phyloP scores from a whole-genome alignment of 2,797 vertebrate species.

The Sparidentex hasta region DNA sequence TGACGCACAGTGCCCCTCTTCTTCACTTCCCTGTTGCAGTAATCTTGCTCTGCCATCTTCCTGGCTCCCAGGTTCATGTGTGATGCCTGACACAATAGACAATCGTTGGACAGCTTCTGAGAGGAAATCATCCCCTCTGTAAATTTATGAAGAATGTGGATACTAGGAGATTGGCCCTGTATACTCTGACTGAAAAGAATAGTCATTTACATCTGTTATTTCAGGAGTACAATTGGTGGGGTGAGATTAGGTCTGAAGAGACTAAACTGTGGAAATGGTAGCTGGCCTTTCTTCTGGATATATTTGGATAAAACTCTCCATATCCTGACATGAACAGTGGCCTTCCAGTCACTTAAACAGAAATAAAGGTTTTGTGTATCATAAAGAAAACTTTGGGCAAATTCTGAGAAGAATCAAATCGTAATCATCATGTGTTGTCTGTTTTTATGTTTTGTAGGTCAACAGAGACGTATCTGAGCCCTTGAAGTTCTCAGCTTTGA shows the following conservation, averaged over 20 bases:
- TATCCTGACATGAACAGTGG: slow-evolving; percentile 4
- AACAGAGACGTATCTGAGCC: slow-evolving; percentile 66
- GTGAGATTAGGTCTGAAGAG: slow-evolving; percentile 53
- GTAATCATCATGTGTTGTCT: slow-evolving; percentile 32
- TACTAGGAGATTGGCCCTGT: slow-evolving; percentile 42
- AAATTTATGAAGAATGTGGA: slow-evolving; percentile 63
- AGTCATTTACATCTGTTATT: slow-evolving; percentile 66
- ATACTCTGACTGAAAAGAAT: slow-evolving; percentile 55
- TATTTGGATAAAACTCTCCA: slow-evolving; percentile 19
- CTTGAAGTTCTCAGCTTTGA: slow-evolving; percentile 86
- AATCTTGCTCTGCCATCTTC: slow-evolving; percentile 56
- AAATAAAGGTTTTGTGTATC: background rate
- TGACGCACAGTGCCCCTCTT: slow-evolving; percentile 38
- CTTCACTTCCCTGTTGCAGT: slow-evolving; percentile 34
- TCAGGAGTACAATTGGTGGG: slow-evolving; percentile 64
- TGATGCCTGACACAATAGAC: slow-evolving; percentile 69
- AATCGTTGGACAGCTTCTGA: slow-evolving; percentile 63
- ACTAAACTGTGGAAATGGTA: slow-evolving; percentile 63
- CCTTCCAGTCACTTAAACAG: background rate
- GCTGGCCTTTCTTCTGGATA: slow-evolving; percentile 22
- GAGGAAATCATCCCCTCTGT: slow-evolving; percentile 69
- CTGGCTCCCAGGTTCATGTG: slow-evolving; percentile 51
- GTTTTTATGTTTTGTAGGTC: slow-evolving; percentile 75
- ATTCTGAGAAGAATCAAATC: background rate
- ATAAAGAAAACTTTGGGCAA: background rate